Evolutionary conservation across 1,140 invertebrate genomes (phyloP).

Genomic region (Brachionus plicatilis): DNA sequence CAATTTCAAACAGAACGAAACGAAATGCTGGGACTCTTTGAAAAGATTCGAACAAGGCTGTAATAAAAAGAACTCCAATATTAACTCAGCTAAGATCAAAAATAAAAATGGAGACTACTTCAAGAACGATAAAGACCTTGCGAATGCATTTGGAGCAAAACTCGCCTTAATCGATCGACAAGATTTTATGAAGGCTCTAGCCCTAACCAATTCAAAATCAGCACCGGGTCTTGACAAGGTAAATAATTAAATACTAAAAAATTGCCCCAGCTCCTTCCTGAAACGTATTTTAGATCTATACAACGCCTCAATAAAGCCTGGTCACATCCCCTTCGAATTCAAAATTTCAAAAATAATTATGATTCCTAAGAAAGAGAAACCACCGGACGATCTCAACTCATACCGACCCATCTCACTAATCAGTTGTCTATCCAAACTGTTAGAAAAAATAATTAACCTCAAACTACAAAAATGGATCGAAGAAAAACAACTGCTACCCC

Average conservation of each 20-base stretch:
- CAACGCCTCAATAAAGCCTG: no score
- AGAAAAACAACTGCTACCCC: no score
- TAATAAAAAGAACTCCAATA: slow-evolving; percentile 12
- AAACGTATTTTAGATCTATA: not conserved
- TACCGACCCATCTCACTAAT: no score
- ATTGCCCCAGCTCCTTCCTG: not conserved
- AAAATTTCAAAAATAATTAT: no score
- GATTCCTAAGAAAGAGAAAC: no score
- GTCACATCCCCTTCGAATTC: no score
- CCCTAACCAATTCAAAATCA: not conserved
- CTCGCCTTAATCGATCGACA: slow-evolving; percentile 6
- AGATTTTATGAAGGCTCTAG: not conserved
- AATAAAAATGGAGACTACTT: not conserved
- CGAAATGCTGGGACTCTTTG: not conserved
- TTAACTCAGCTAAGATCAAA: slow-evolving; percentile 5
- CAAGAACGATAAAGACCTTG: slow-evolving; percentile 9
- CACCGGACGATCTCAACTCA: no score
- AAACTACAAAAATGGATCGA: no score
- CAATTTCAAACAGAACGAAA: slow-evolving; percentile 3
- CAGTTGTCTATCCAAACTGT: no score
- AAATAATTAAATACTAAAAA: not conserved
- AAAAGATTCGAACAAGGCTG: slow-evolving; percentile 3
- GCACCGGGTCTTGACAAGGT: not conserved
- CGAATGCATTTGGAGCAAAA: slow-evolving; percentile 2
- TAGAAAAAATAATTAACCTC: no score